phyloP scores from a whole-genome alignment of 2,888 invertebrate genomes.

The Cataglyphis livida region DNA sequence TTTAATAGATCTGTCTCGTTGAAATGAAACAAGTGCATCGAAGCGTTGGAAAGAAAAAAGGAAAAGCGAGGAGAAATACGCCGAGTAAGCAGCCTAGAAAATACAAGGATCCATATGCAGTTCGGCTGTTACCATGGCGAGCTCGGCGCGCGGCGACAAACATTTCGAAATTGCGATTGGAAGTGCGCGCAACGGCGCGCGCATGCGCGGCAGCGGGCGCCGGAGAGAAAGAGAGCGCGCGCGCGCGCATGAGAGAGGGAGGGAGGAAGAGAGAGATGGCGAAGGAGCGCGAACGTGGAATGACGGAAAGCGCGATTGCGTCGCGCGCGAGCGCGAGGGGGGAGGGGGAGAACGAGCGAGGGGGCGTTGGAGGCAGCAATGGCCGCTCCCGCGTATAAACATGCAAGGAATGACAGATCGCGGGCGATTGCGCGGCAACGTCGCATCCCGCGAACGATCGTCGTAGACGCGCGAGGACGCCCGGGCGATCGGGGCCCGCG shows the following conservation, averaged over 20 bases:
- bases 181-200: slow-evolving; percentile 59
- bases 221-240: slow-evolving; percentile 29
- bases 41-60: neutral
- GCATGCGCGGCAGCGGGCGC: slow-evolving; percentile 59
- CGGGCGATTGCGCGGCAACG: slow-evolving; percentile 50
- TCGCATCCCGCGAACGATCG: no score
- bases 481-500: neutral
- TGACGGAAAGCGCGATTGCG: slow-evolving; percentile 72
- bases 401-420: slow-evolving; percentile 81
- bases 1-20: neutral
- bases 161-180: slow-evolving; percentile 60
- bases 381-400: slow-evolving; percentile 85
- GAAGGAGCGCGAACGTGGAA: slow-evolving; percentile 74
- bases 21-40: neutral
- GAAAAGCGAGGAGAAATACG: neutral
- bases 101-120: neutral
- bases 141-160: slow-evolving; percentile 21
- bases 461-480: neutral
- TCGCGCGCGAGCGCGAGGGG: slow-evolving; percentile 4
- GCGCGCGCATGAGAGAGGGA: slow-evolving; percentile 50
- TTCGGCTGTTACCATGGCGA: slow-evolving; percentile 47
- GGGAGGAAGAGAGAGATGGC: slow-evolving; percentile 69
- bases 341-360: neutral
- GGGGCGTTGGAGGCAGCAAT: slow-evolving; percentile 77
- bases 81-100: neutral